Conservation (phyloP, 2,888 invertebrate species). For the Drosophila phalerata region DNA sequence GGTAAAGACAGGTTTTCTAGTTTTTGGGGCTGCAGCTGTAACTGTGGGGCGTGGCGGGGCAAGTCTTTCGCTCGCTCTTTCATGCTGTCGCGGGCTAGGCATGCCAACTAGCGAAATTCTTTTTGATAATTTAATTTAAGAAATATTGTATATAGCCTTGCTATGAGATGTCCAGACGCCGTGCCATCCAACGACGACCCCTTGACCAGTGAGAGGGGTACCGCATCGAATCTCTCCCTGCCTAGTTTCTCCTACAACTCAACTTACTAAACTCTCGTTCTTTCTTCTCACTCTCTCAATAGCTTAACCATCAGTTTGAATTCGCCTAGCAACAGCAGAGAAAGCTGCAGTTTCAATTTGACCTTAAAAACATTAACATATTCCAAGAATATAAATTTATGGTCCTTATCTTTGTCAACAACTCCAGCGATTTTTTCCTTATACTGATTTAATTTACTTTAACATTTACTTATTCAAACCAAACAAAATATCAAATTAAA, state of each 20-base stretch:
- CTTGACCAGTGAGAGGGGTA: slow-evolving; percentile 59
- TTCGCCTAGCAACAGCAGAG: slow-evolving; percentile 58
- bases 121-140: slow-evolving; percentile 80
- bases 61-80: slow-evolving; percentile 35
- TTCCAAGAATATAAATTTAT: too few relatives aligned
- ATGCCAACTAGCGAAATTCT: slow-evolving; percentile 81
- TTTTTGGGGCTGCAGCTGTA: slow-evolving; percentile 40
- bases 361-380: neutral
- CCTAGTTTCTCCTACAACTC: slow-evolving; percentile 30
- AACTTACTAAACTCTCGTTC: slow-evolving; percentile 8
- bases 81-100: slow-evolving; percentile 58
- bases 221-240: slow-evolving; percentile 44
- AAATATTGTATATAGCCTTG: slow-evolving; percentile 74
- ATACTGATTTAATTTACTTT: too few relatives aligned
- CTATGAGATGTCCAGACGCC: slow-evolving; percentile 39
- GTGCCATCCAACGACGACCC: slow-evolving; percentile 50
- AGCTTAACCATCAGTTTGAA: slow-evolving; percentile 27
- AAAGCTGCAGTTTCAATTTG: slow-evolving; percentile 49
- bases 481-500: too few relatives aligned
- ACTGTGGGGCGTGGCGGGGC: slow-evolving; percentile 52
- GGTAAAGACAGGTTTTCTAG: slow-evolving; percentile 56
- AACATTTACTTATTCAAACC: too few relatives aligned
- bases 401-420: too few relatives aligned
- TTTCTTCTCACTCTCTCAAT: slow-evolving; percentile 32
- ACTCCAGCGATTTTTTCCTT: too few relatives aligned